Evolutionary conservation across 2,888 invertebrate genomes (phyloP).

Genomic region (Drosophila yooni): DNA sequence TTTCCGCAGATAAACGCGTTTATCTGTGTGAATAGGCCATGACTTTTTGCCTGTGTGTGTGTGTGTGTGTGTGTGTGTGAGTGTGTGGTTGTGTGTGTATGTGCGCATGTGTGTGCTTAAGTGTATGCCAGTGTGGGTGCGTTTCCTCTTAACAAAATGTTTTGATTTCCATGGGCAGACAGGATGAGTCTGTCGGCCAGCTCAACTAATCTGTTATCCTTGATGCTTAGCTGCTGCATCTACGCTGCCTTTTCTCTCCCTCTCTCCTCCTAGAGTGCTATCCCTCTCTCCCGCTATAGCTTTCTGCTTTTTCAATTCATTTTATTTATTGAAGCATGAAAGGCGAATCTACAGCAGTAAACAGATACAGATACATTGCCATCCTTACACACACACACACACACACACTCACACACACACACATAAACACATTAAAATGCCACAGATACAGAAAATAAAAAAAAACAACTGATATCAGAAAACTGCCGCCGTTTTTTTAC

Average conservation of each 20-base stretch:
- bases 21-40: constrained; percentile 73
- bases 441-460: constrained; percentile 30
- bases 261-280: not conserved
- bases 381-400: constrained; percentile 18
- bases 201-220: constrained; percentile 79
- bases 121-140: constrained; percentile 38
- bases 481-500: constrained; percentile 43
- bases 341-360: constrained; percentile 56
- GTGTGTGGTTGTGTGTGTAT: not conserved
- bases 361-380: constrained; percentile 55
- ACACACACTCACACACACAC: constrained; percentile 1
- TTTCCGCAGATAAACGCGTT: constrained; percentile 77
- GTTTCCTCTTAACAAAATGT: constrained; percentile 78
- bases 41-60: constrained; percentile 13
- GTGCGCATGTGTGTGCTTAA: constrained; percentile 2
- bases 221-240: constrained; percentile 33
- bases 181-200: constrained; percentile 60
- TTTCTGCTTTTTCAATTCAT: constrained; percentile 73
- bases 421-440: constrained; percentile 12
- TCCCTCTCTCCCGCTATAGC: constrained; percentile 5
- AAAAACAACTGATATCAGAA: constrained; percentile 45
- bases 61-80: not conserved
- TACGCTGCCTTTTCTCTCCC: not conserved
- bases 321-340: constrained; percentile 81
- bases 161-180: constrained; percentile 74